A percentile compares a stretch with the other conserved stretches of the same genome.
These are phyloP conservation scores for Labeo rohita DNA, from an alignment of 2,113 vertebrate genomes.

Conservation along the genomic window DNA sequence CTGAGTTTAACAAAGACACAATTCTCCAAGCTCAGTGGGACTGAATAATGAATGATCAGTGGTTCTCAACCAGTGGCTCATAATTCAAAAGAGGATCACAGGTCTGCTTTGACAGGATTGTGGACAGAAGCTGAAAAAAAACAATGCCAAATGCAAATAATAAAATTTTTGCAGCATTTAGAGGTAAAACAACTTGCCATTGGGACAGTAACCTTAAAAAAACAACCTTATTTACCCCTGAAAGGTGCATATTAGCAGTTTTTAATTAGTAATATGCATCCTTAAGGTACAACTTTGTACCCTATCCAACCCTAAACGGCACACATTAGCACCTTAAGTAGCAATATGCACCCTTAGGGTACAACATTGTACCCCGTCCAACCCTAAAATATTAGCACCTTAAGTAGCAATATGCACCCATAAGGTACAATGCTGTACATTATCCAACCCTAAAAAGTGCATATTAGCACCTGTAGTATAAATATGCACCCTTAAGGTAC, in stretches of 20 bases:
- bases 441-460: too few species aligned
- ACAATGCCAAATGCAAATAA: neutral
- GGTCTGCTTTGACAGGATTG: neutral
- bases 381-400: too few species aligned
- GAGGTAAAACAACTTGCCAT: too few species aligned
- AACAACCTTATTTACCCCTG: too few species aligned
- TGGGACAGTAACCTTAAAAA: too few species aligned
- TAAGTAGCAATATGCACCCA: too few species aligned
- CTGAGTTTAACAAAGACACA: constrained; percentile 47
- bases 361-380: too few species aligned
- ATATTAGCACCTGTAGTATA: too few species aligned
- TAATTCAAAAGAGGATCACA: neutral
- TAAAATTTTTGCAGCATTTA: neutral
- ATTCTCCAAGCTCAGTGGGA: neutral
- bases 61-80: neutral
- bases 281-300: neutral
- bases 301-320: neutral
- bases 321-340: neutral
- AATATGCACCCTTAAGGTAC: too few species aligned
- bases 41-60: neutral
- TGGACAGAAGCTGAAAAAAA: neutral
- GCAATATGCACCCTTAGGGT: neutral
- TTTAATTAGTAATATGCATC: too few species aligned
- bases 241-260: too few species aligned
- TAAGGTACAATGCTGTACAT: too few species aligned